Evolutionary conservation across 2,888 invertebrate genomes (phyloP), one percentile per base, ranked within the genome.

Genomic region (Boloria selene): DNA sequence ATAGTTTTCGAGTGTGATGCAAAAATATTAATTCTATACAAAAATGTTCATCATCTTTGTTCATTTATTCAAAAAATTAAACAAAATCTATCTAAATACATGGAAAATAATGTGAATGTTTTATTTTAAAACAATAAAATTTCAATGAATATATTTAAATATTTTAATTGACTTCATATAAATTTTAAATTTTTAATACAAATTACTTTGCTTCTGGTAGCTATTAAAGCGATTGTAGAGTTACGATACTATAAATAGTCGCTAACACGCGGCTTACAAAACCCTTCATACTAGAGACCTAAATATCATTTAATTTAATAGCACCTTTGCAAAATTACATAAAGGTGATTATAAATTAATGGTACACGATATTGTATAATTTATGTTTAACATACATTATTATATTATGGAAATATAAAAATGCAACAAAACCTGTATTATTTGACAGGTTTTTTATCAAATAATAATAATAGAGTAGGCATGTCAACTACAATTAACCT

Each of bases 211-310:
- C 81, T 80, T 81, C 78, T 77, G 71, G 73, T 80, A 79, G 74
- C 76, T 77, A 86, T 86, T 83, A 86, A 83, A 84, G 81, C 75
- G 72, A 80, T 80, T 82, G 76, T 82, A 84, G 79, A 87, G 82
- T 86, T 86, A 86, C 77, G 83, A 81, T 78, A 77, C 78, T 75
- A 83, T 87, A 86, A 88, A 85, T 75, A 76, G 79, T 82, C 79
- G 79, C 78, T 75, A 82, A 83, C 83, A 79, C 77, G 77, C 76
- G 75, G 77, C 78, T 79, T 49, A 79, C 71, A 73, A 74, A 79
- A 74, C 79, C 78, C 78, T 80, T 80, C 80, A 80, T 75, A 78
- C 77, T 67, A 55, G 60, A 62, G 75, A 76, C 77, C 81, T 85
- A 83, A 85, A 80, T 77, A 73, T 69, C 75, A 65, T 79, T 83